Percentiles rank a stretch among this genome's conserved stretches.
These are phyloP conservation scores for Stenotaenia linearis DNA, from an alignment of 2,888 invertebrate genomes.

Conservation along the genomic window DNA sequence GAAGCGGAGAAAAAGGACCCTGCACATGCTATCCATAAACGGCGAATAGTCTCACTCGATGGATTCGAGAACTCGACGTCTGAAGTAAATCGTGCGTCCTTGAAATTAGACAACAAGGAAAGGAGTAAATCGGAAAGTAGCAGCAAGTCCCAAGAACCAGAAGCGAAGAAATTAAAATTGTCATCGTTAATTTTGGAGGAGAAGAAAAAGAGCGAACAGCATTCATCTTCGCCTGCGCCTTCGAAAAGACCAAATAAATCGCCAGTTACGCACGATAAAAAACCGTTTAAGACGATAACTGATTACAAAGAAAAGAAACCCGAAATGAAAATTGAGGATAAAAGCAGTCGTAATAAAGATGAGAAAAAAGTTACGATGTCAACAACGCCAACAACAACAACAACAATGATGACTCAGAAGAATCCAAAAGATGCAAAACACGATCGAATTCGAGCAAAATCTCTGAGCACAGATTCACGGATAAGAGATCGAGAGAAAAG, in stretches of 20 bases:
- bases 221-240: conserved; percentile 39
- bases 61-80: conserved; percentile 37
- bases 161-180: conserved; percentile 39
- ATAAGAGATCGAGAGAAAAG: conserved; percentile 38
- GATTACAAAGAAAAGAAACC: conserved; percentile 29
- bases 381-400: too few relatives aligned
- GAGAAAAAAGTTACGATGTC: conserved; percentile 35
- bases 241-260: conserved; percentile 43
- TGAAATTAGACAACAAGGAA: background rate
- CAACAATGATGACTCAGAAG: conserved; percentile 31
- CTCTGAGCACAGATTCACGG: conserved; percentile 31
- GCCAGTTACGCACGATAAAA: conserved; percentile 45
- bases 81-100: background rate
- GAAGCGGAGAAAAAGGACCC: background rate
- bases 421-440: conserved; percentile 31
- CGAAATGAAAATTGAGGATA: conserved; percentile 17
- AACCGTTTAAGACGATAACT: conserved; percentile 13
- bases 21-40: conserved; percentile 34
- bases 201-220: conserved; percentile 32
- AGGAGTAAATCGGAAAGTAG: conserved; percentile 30
- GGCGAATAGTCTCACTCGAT: conserved; percentile 39
- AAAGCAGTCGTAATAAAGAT: background rate
- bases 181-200: conserved; percentile 31
- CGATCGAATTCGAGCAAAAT: conserved; percentile 38
- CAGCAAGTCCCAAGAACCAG: conserved; percentile 36